These are phyloP conservation scores for Siniperca undulata DNA, from an alignment of 2,797 vertebrate genomes.

Conservation along the genomic window DNA sequence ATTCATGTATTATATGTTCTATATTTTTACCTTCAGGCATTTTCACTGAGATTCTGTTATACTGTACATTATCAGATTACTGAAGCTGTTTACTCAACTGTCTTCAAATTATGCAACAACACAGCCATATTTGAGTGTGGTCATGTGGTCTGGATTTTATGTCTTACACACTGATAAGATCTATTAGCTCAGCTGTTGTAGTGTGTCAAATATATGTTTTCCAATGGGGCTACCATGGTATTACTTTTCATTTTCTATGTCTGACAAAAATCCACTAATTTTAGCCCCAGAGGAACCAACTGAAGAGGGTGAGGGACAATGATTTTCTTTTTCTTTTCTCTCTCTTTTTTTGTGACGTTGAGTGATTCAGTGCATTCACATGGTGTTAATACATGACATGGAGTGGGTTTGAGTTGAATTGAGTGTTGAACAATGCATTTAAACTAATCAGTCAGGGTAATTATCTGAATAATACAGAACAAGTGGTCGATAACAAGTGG, in stretches of 20 bases:
- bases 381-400: constrained; percentile 36
- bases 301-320: constrained; percentile 53
- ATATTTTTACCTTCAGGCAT: constrained; percentile 20
- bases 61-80: constrained; percentile 17
- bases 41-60: constrained; percentile 15
- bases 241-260: constrained; percentile 44
- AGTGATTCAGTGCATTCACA: constrained; percentile 34
- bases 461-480: constrained; percentile 55
- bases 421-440: constrained; percentile 56
- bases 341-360: constrained; percentile 19
- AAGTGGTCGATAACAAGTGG: constrained; percentile 34
- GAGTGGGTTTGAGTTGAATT: constrained; percentile 38
- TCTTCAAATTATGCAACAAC: constrained; percentile 6
- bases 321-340: neutral
- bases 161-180: constrained; percentile 11
- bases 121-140: constrained; percentile 19
- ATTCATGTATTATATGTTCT: constrained; percentile 15
- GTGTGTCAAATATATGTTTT: constrained; percentile 35
- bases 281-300: constrained; percentile 55
- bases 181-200: constrained; percentile 58
- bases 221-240: neutral
- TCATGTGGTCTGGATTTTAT: constrained; percentile 31
- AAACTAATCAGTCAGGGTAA: constrained; percentile 56
- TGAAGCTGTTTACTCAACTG: constrained; percentile 26
- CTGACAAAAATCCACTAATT: constrained; percentile 57